Base-by-base conservation (phyloP, 2,888 invertebrate species). In the Dorcus parallelipipedus region DNA sequence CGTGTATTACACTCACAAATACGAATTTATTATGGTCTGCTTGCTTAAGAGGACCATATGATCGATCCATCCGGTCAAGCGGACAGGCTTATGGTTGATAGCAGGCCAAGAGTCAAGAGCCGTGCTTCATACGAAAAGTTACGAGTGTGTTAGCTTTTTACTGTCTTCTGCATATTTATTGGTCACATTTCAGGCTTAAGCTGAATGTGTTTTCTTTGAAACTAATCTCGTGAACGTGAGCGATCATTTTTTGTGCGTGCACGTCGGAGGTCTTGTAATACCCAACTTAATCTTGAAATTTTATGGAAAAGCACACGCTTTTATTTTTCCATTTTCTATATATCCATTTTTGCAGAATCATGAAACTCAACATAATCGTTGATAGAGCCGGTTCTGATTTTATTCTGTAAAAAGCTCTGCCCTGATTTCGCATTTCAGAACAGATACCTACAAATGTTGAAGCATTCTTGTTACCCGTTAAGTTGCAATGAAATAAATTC, bases 151-250 rank as follows among this genome's bases (percentile, higher is more conserved):
- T 39, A 17, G 20, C 49, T 55, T 50, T 50, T 50, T 39, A 7
- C 49, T 54, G 54, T 54, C 54, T 48, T 49, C 23, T 50, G 50
- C 17, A 54, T 49, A 54, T 54, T 54, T 54, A 54, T 54, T 55
- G 49, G 42, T 10, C 9, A 55, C 55, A 20, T 50, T 55, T 55
- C 14, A 33, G 55, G 49, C 38, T 55, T 55, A 55, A n/a, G 41
- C 43, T 45, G 14, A 23, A 45, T 45, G 26, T 7, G 45, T 43
- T 54, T 49, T 40, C 54, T 41, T 50, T 33, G 55, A 56, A 51
- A 51, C 43, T 51, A 50, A 45, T 45, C 56, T 38, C 45, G 41
- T 38, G 45, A 33, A 45, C 45, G 14, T 45, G 45, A 45, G 45
- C 23, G 45, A 45, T 10, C 20, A 8, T 23, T 33, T 10, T 45